Conservation (phyloP, 2,797 vertebrate genomes). For the Mormyrops boulengeri region DNA sequence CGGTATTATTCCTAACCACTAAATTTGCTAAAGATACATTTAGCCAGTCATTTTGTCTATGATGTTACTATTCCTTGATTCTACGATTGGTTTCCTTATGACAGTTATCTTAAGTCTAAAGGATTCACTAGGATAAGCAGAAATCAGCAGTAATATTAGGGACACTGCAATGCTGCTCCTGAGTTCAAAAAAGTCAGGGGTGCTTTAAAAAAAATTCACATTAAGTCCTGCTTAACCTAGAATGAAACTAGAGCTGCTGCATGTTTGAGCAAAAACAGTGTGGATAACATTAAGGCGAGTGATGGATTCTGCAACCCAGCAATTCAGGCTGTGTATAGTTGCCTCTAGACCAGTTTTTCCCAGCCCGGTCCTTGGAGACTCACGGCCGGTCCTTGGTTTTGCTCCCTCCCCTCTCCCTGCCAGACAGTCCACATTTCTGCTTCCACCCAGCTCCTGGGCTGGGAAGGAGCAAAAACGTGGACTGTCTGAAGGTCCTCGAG, state of each 20-base stretch:
- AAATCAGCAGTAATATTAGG: background rate
- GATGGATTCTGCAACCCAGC: background rate
- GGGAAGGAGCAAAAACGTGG: background rate
- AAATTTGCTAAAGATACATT: background rate
- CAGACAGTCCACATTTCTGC: background rate
- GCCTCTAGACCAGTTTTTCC: background rate
- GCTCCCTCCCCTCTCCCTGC: background rate
- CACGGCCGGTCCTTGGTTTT: background rate
- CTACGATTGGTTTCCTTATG: background rate
- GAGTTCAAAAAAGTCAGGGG: background rate
- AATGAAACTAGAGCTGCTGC: background rate
- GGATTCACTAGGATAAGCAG: background rate
- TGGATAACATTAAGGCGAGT: background rate
- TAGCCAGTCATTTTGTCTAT: background rate
- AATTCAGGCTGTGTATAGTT: background rate
- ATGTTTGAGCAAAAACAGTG: background rate
- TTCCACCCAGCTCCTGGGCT: background rate
- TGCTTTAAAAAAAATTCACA: background rate
- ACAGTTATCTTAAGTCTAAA: background rate
- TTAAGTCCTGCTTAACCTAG: background rate
- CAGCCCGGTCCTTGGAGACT: background rate
- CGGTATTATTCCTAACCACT: background rate
- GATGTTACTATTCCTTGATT: background rate
- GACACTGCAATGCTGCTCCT: background rate
- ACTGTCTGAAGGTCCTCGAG: background rate